A percentile compares a stretch with the other conserved stretches of the same genome.
Conservation (phyloP, 2,888 invertebrate genomes). For the Amorpha juglandis region DNA sequence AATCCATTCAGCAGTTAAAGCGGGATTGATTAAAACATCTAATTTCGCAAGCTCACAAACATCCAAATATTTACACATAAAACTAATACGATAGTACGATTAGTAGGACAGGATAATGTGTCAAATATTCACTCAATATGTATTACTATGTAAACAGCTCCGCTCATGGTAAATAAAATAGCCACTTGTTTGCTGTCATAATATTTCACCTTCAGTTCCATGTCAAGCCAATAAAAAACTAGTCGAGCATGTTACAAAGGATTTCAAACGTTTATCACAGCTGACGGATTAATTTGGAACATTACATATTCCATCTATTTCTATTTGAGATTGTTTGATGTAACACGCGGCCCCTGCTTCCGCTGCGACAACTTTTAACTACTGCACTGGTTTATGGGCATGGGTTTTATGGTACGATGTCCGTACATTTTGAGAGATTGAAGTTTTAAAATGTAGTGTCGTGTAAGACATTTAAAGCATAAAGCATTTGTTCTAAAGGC, state of each 20-base stretch:
- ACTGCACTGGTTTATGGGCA: slow-evolving; percentile 5
- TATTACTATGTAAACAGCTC: too few relatives aligned
- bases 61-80: too few relatives aligned
- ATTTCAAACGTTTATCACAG: background rate
- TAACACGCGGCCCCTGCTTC: slow-evolving; percentile 2
- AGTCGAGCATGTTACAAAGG: background rate
- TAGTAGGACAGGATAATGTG: too few relatives aligned
- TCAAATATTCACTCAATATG: too few relatives aligned
- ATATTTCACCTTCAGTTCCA: background rate
- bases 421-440: background rate
- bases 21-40: too few relatives aligned
- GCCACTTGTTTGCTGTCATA: background rate
- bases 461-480: too few relatives aligned
- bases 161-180: background rate
- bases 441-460: background rate
- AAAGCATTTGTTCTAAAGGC: too few relatives aligned
- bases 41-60: too few relatives aligned
- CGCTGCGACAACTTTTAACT: slow-evolving; percentile 15
- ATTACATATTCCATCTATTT: slow-evolving; percentile 2
- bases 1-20: too few relatives aligned
- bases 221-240: background rate
- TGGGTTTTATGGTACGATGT: background rate
- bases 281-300: slow-evolving; percentile 14
- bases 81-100: too few relatives aligned
- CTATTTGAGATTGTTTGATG: slow-evolving; percentile 16